These are phyloP conservation scores for Phyllotreta striolata DNA, from an alignment of 2,888 invertebrate species.

Conservation along the genomic window DNA sequence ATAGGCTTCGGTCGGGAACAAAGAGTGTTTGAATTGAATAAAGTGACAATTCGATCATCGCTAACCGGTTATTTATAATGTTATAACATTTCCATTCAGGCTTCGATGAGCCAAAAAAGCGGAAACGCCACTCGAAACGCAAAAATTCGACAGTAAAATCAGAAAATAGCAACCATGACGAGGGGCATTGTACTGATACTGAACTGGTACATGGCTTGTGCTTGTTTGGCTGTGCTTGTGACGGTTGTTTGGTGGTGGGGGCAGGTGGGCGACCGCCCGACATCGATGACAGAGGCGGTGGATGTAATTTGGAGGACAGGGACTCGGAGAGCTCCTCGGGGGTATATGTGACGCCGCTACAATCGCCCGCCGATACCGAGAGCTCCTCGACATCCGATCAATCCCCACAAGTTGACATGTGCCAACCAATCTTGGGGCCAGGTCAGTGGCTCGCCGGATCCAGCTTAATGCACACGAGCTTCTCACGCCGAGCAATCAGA, in stretches of 20 bases:
- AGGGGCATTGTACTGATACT: slow-evolving; percentile 38
- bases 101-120: slow-evolving; percentile 18
- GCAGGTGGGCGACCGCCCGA: slow-evolving; percentile 54
- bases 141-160: slow-evolving; percentile 32
- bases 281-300: slow-evolving; percentile 51
- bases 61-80: slow-evolving; percentile 15
- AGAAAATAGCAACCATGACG: slow-evolving; percentile 41
- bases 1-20: too few relatives aligned
- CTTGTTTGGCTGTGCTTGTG: slow-evolving; percentile 59
- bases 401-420: slow-evolving; percentile 50
- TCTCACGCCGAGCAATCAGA: slow-evolving; percentile 49
- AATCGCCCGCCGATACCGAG: slow-evolving; percentile 48
- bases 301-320: slow-evolving; percentile 42
- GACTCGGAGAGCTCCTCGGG: slow-evolving; percentile 48
- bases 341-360: slow-evolving; percentile 48
- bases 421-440: slow-evolving; percentile 60
- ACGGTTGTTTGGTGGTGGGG: slow-evolving; percentile 57
- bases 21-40: too few relatives aligned
- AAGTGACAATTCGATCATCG: background rate
- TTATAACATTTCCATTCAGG: slow-evolving; percentile 35
- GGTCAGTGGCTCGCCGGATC: slow-evolving; percentile 62
- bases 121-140: slow-evolving; percentile 30
- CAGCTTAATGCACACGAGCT: slow-evolving; percentile 53
- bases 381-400: slow-evolving; percentile 49
- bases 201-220: slow-evolving; percentile 54